Percentiles rank a stretch among this genome's conserved stretches.
phyloP scores from a whole-genome alignment of 2,888 invertebrate species.

The Macaria liturata region DNA sequence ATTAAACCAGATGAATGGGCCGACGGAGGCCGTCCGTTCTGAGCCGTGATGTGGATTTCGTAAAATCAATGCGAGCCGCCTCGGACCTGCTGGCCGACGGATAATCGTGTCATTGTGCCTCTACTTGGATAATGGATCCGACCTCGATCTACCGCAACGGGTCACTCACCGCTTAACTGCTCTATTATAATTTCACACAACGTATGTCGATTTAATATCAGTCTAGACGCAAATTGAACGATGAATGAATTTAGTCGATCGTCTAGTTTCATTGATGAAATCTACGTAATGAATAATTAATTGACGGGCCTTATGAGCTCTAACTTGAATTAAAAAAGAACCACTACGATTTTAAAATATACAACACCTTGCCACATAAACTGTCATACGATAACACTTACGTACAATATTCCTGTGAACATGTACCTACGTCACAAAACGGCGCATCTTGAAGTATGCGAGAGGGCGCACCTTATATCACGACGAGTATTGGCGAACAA shows the following conservation, averaged over 20 bases:
- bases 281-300: not conserved
- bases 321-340: too few species aligned
- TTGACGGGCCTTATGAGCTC: not conserved
- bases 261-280: not conserved
- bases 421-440: too few species aligned
- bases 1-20: constrained; percentile 82
- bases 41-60: constrained; percentile 77
- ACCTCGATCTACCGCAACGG: constrained; percentile 57
- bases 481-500: constrained; percentile 56
- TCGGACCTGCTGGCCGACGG: constrained; percentile 60
- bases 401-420: too few species aligned
- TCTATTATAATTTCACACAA: constrained; percentile 63
- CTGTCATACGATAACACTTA: too few species aligned
- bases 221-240: constrained; percentile 5
- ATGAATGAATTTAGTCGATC: constrained; percentile 5
- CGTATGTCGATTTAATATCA: constrained; percentile 44
- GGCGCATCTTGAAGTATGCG: constrained; percentile 11
- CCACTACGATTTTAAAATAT: too few species aligned
- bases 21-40: constrained; percentile 76
- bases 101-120: constrained; percentile 74
- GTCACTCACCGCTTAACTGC: constrained; percentile 61
- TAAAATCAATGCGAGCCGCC: constrained; percentile 77
- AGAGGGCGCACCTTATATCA: constrained; percentile 43
- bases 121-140: constrained; percentile 64
- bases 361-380: too few species aligned